phyloP scores from a whole-genome alignment of 1,140 invertebrate genomes.

The Temnothorax nylanderi region DNA sequence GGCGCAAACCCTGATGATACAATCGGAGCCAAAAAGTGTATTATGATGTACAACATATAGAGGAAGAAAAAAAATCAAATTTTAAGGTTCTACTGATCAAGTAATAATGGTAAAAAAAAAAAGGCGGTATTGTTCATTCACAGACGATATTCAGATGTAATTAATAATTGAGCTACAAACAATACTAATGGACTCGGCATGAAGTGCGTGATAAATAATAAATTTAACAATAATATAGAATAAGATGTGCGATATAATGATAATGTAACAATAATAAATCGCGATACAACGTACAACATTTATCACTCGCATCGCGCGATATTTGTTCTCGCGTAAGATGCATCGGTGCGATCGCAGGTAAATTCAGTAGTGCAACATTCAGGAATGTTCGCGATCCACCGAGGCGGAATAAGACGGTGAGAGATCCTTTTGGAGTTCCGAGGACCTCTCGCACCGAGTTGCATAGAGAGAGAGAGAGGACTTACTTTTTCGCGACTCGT shows the following conservation, averaged over 20 bases:
- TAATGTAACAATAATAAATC: neutral
- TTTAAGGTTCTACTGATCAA: too few relatives aligned
- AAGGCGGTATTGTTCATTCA: too few relatives aligned
- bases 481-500: constrained; percentile 48
- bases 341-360: neutral
- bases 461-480: neutral
- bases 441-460: constrained; percentile 15
- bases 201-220: neutral
- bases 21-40: too few relatives aligned
- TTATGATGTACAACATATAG: too few relatives aligned
- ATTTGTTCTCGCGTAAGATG: neutral
- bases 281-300: neutral
- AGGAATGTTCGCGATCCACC: constrained; percentile 17
- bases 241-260: neutral
- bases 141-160: neutral
- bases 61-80: too few relatives aligned
- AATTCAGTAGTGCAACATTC: neutral
- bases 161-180: neutral
- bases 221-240: neutral
- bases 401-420: constrained; percentile 24
- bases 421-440: neutral
- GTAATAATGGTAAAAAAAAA: too few relatives aligned
- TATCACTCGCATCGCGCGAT: neutral
- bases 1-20: too few relatives aligned
- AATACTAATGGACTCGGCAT: neutral